Evolutionary conservation across 1,140 invertebrate species (phyloP), one percentile per base, ranked within the genome.

Genomic region (Capitella teleta): DNA sequence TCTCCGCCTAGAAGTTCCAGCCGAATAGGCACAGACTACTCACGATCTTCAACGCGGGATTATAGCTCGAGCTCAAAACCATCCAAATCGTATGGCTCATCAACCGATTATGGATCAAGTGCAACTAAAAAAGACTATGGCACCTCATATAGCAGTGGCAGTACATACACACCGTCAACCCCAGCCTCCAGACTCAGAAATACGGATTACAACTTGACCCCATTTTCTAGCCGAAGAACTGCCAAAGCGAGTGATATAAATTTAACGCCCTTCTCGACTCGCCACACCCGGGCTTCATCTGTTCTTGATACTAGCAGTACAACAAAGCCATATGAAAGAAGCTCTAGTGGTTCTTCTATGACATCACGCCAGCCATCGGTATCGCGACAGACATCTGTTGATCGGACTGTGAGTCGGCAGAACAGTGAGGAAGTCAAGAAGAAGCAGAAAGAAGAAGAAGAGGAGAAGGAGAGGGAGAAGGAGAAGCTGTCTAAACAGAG

Each of bases 191-290:
- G 16, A 26, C 21, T 21, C 21, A n/a, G n/a, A n/a, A 32, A 32
- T n/a, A 32, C 8, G 30, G 42, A 44, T 16, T 47, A 32, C 45
- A 47, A 32, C 18, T 32, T 47, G 28, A 47, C 45, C 16, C 45
- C 45, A 5, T 47, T 47, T 32, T 21, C 16, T 18, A 32, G 19
- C 8, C 18, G 32, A 21, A 26, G 45, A 2, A 32, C 45, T 26
- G 23, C 45, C 8, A 16, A 32, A 12, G 21, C 45, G 10, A 32
- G 28, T 16, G 42, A 44, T 21, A 26, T 44, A 21, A 47, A 28
- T 16, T 32, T 47, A 19, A 47, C 45, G 32, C 45, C 45, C 1
- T 47, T 32, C 45, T 32, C 45, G 4, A 32, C 16, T 19, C 28
- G 45, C 5, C 45, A 32, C 45, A 19, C 16, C 10, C 43, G 43